Evolutionary conservation across 2,888 invertebrate genomes (phyloP), one percentile per base, ranked within the genome.

Genomic region (Habrosyne pyritoides): DNA sequence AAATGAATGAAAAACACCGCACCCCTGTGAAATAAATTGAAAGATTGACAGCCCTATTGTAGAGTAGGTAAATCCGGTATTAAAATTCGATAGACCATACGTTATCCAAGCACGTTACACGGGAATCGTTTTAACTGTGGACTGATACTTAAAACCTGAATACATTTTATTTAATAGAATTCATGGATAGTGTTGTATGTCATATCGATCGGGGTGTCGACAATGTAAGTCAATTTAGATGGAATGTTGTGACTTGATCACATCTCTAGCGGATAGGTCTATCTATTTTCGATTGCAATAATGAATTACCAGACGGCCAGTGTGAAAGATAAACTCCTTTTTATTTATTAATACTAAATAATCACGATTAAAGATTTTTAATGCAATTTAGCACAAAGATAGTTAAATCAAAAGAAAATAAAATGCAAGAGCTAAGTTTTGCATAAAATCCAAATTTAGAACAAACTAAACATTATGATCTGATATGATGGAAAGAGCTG

Each of bases 51-150:
- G 18, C 50, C 50, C 50, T 50, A 77, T 69, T 77, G 80, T 63
- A 78, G 77, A 80, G 78, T 79, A 83, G 77, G 79, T 79, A 84
- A 87, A 89, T 84, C 84, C 77, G 69, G 88, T 84, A 89, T 91
- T 89, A 86, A 89, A 88, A 88, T 81, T 81, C 85, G 82, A 85
- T 86, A 78, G 85, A 79, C 83, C 89, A 82, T 86, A 82, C 82
- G 79, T 87, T 88, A 89, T 88, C 88, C 84, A 68, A 64, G 70
- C 60, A 57, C 53, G 77, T 68, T 77, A 91, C 91, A 91, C 51
- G 87, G 71, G 79, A 91, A 89, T 74, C 84, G 86, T 90, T 91
- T 91, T 90, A 91, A 83, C 85, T 79, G 73, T 77, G 75, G 76
- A 71, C 55, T 53, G 57, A 47, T 47, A 47, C 54, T 52, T 59